phyloP scores from a whole-genome alignment of 2,113 vertebrate genomes.

The Crotalus tigris region DNA sequence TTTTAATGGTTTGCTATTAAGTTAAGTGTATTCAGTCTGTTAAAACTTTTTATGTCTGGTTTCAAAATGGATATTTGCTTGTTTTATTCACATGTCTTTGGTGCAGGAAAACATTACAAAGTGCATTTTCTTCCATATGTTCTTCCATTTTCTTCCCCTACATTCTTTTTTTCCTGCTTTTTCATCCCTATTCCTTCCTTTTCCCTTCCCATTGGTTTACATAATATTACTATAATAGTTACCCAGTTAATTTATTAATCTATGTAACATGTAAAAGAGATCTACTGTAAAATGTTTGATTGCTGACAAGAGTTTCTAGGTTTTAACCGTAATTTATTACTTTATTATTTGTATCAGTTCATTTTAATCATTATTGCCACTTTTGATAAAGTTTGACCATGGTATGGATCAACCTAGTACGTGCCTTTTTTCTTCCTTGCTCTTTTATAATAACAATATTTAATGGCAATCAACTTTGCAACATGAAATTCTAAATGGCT shows the following conservation, averaged over 20 bases:
- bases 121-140: not conserved
- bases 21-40: not conserved
- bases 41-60: not conserved
- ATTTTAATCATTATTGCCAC: not conserved
- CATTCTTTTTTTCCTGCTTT: not conserved
- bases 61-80: not conserved
- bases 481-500: not conserved
- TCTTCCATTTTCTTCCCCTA: not conserved
- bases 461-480: not conserved
- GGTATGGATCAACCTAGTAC: not conserved
- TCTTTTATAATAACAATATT: not conserved
- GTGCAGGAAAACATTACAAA: not conserved
- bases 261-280: not conserved
- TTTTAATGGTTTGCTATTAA: not conserved
- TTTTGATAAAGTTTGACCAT: not conserved
- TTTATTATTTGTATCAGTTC: not conserved
- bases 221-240: not conserved
- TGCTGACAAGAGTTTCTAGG: not conserved
- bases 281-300: not conserved
- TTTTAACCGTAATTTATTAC: not conserved
- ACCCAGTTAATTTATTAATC: not conserved
- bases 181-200: not conserved
- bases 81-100: not conserved
- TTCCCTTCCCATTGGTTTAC: not conserved
- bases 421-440: not conserved